These are phyloP conservation scores for Turnix velox DNA, from an alignment of 2,113 vertebrate genomes.

Conservation along the genomic window DNA sequence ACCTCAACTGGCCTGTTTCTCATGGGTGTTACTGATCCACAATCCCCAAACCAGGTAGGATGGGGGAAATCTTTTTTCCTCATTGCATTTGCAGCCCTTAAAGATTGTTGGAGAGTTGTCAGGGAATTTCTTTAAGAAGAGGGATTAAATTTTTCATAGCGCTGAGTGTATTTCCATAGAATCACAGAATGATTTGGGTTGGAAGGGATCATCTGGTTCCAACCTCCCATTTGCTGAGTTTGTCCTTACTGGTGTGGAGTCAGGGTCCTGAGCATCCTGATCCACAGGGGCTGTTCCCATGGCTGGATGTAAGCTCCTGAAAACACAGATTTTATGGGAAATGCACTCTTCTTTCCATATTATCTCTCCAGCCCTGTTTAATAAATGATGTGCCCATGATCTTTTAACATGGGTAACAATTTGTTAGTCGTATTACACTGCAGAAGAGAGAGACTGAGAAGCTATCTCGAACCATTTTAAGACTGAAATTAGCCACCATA, in stretches of 20 bases:
- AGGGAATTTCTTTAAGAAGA: neutral
- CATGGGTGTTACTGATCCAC: neutral
- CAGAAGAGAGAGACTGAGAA: conserved; percentile 60
- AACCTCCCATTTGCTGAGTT: too few relatives aligned
- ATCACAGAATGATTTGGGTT: too few relatives aligned
- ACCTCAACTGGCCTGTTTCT: neutral
- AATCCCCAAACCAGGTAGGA: neutral
- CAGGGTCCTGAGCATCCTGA: neutral
- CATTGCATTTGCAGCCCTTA: neutral
- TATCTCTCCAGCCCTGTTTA: conserved; percentile 38
- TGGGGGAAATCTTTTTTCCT: neutral
- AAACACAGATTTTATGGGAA: neutral
- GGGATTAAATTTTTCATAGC: neutral
- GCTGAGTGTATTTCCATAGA: neutral
- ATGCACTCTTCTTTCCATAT: neutral
- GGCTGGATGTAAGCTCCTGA: neutral
- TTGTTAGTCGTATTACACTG: conserved; percentile 69
- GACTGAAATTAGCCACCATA: conserved; percentile 75
- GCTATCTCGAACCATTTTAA: conserved; percentile 69
- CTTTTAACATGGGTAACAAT: conserved; percentile 72
- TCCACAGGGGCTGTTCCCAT: neutral
- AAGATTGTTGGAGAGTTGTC: neutral
- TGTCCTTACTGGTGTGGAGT: neutral
- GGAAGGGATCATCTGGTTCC: too few relatives aligned
- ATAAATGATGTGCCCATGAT: conserved; percentile 71